Conservation (phyloP, 2,888 invertebrate genomes). For the Trissoscelio sp. region DNA sequence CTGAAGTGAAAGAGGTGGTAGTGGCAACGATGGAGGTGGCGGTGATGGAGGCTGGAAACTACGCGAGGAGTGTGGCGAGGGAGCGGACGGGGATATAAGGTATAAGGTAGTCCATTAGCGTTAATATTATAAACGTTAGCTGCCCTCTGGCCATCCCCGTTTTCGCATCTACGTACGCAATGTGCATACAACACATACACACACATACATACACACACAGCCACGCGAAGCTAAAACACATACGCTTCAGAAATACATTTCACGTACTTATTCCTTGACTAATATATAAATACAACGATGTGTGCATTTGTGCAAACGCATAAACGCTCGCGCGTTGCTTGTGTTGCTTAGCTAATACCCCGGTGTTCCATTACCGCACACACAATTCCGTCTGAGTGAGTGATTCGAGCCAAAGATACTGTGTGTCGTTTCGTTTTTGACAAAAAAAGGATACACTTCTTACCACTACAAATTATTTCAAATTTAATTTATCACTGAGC, state of each 20-base stretch:
- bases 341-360: constrained; percentile 73
- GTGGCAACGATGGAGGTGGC: constrained; percentile 58
- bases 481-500: constrained; percentile 26
- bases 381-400: constrained; percentile 72
- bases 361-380: constrained; percentile 78
- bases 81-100: constrained; percentile 79
- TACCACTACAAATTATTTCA: constrained; percentile 38
- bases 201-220: background rate
- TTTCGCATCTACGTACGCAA: constrained; percentile 71
- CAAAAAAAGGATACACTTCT: constrained; percentile 3
- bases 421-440: no score
- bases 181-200: constrained; percentile 55
- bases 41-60: constrained; percentile 66
- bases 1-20: constrained; percentile 66
- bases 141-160: constrained; percentile 82
- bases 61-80: constrained; percentile 72
- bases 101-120: constrained; percentile 84
- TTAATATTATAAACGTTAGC: constrained; percentile 84
- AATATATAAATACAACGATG: constrained; percentile 55
- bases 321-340: constrained; percentile 45
- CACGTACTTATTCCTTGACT: constrained; percentile 50
- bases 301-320: constrained; percentile 53
- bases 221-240: constrained; percentile 18
- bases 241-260: constrained; percentile 50
- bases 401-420: no score